A percentile compares a stretch with the other conserved stretches of the same genome.
Conservation (phyloP, 2,797 vertebrate genomes). For the Echeneis naucrates region DNA sequence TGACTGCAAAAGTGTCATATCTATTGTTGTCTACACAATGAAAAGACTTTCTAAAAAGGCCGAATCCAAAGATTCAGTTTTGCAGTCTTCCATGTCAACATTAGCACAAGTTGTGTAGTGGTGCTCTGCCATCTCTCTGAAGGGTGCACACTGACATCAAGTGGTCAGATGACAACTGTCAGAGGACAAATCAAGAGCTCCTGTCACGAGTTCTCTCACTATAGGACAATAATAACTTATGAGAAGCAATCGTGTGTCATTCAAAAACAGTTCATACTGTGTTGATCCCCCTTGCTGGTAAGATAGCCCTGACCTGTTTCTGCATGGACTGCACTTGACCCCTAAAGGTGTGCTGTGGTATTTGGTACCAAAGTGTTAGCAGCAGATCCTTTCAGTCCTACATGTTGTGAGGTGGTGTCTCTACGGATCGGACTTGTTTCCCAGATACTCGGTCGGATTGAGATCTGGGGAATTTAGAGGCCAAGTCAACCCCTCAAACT, state of each 20-base stretch:
- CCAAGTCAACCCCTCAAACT: no score
- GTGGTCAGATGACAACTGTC: constrained; percentile 69
- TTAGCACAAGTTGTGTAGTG: constrained; percentile 31
- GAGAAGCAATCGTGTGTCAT: not conserved
- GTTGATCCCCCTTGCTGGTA: no score
- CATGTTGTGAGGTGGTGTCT: no score
- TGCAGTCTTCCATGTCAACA: constrained; percentile 27
- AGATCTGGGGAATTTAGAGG: no score
- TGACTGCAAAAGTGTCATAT: not conserved
- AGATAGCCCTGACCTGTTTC: no score
- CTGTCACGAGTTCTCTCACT: not conserved
- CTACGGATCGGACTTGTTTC: no score
- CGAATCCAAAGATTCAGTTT: constrained; percentile 13
- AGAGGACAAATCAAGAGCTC: constrained; percentile 12
- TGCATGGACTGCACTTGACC: no score
- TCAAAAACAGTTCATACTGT: not conserved
- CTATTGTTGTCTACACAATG: not conserved
- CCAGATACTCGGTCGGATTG: no score
- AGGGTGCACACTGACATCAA: constrained; percentile 78
- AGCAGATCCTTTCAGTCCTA: no score
- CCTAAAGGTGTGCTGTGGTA: no score
- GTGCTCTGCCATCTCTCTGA: constrained; percentile 20
- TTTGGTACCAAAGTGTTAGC: no score
- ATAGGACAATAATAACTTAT: not conserved
- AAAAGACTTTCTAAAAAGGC: not conserved